Percentiles rank a stretch among this genome's conserved stretches.
These are phyloP conservation scores for Tetragonula carbonaria DNA, from an alignment of 2,888 invertebrate genomes.

Conservation along the genomic window DNA sequence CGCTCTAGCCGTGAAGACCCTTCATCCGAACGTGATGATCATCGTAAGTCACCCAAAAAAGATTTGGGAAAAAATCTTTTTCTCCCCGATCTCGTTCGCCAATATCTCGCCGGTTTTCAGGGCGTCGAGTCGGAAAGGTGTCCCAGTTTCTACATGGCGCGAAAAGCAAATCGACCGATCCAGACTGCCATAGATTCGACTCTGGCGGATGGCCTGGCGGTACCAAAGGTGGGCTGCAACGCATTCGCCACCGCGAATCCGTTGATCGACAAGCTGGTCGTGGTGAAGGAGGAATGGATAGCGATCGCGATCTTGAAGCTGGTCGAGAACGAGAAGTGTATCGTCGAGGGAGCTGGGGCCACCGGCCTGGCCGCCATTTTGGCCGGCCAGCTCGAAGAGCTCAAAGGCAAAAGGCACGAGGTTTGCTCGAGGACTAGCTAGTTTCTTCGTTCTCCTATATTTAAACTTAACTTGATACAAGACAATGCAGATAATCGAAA, in stretches of 20 bases:
- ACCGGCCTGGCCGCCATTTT: slow-evolving; percentile 93
- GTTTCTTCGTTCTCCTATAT: too few species aligned
- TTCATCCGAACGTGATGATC: slow-evolving; percentile 92
- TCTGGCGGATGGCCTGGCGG: slow-evolving; percentile 95
- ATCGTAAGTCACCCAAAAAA: slow-evolving; percentile 88
- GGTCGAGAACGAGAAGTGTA: slow-evolving; percentile 94
- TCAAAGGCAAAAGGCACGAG: slow-evolving; percentile 89
- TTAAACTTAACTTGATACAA: too few species aligned
- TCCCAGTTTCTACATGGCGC: slow-evolving; percentile 92
- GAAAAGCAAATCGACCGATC: slow-evolving; percentile 89
- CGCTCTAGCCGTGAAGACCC: slow-evolving; percentile 94
- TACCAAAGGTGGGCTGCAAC: slow-evolving; percentile 94
- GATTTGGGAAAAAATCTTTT: background rate
- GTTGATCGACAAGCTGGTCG: slow-evolving; percentile 92
- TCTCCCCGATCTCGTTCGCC: background rate
- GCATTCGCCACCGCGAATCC: slow-evolving; percentile 90
- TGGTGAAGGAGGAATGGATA: slow-evolving; percentile 93
- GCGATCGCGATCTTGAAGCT: slow-evolving; percentile 92
- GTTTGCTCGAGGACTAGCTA: too few species aligned
- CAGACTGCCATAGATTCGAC: slow-evolving; percentile 89
- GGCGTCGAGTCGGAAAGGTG: slow-evolving; percentile 97
- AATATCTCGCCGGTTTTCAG: slow-evolving; percentile 82
- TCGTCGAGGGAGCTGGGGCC: slow-evolving; percentile 96
- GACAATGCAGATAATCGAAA: too few species aligned
- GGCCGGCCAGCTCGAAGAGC: slow-evolving; percentile 91